Evolutionary conservation across 1,140 invertebrate species (phyloP).

Genomic region (Drosophila ohnishii): DNA sequence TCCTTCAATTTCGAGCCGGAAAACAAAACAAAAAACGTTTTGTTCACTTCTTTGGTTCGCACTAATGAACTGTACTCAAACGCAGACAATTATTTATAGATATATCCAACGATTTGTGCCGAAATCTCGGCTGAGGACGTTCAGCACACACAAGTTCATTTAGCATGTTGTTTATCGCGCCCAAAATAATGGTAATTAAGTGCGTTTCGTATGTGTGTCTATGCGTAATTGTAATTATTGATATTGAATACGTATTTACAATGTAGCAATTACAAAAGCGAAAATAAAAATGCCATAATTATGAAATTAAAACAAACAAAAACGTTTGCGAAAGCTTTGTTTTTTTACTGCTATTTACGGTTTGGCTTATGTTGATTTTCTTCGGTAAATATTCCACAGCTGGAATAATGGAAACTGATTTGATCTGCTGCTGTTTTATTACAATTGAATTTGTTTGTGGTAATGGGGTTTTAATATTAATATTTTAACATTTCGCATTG

Average conservation of each 20-base stretch:
- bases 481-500: background rate
- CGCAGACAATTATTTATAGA: conserved; percentile 60
- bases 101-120: conserved; percentile 26
- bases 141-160: conserved; percentile 31
- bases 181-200: conserved; percentile 47
- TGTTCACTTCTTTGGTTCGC: conserved; percentile 33
- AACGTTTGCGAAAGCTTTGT: conserved; percentile 21
- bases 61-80: conserved; percentile 66
- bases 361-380: conserved; percentile 21
- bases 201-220: conserved; percentile 64
- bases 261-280: conserved; percentile 78
- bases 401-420: conserved; percentile 2
- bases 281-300: conserved; percentile 79
- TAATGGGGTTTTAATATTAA: background rate
- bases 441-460: background rate
- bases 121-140: conserved; percentile 15
- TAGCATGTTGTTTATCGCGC: conserved; percentile 74
- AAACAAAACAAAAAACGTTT: conserved; percentile 4
- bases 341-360: conserved; percentile 1
- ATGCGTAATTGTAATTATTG: conserved; percentile 78
- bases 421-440: background rate
- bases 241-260: conserved; percentile 79
- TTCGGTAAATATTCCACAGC: conserved; percentile 7
- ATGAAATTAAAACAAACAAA: conserved; percentile 62
- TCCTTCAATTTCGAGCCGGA: conserved; percentile 65